A percentile compares a stretch with the other conserved stretches of the same genome.
Evolutionary conservation across 2,888 invertebrate species (phyloP).

Genomic region (Leucoma salicis): DNA sequence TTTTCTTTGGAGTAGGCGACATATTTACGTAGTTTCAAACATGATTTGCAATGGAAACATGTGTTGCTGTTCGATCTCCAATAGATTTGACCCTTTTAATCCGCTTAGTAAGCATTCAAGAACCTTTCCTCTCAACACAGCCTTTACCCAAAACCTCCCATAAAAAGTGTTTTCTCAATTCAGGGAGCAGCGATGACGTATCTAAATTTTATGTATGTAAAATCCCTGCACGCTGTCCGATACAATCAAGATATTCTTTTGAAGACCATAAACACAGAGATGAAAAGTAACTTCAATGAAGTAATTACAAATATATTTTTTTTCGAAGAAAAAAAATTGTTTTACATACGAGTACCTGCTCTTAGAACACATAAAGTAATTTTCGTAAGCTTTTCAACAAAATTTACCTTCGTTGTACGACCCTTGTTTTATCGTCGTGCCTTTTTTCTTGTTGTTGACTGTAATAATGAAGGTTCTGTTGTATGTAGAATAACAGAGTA

Average conservation of each 20-base stretch:
- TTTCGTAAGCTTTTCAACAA: neutral
- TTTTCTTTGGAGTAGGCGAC: no score
- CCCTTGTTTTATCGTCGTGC: neutral
- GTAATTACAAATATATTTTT: neutral
- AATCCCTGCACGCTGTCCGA: neutral
- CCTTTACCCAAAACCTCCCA: neutral
- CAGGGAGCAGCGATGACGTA: conserved; percentile 2
- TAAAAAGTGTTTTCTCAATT: neutral
- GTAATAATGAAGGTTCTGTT: neutral
- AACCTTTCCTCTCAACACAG: conserved; percentile 1
- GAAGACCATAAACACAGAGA: neutral
- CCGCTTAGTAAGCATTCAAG: neutral
- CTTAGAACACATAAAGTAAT: neutral
- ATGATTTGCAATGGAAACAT: neutral
- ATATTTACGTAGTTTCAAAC: neutral
- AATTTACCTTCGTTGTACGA: conserved; percentile 2
- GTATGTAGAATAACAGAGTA: conserved; percentile 1
- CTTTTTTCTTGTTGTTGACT: neutral
- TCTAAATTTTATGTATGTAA: neutral
- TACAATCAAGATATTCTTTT: neutral
- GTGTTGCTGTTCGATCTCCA: conserved; percentile 1
- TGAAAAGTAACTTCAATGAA: neutral
- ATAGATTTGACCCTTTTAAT: conserved; percentile 1
- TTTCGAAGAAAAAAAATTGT: neutral
- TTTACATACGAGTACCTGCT: neutral